phyloP scores from a whole-genome alignment of 2,888 invertebrate species.

The Brachyopa scutellaris region DNA sequence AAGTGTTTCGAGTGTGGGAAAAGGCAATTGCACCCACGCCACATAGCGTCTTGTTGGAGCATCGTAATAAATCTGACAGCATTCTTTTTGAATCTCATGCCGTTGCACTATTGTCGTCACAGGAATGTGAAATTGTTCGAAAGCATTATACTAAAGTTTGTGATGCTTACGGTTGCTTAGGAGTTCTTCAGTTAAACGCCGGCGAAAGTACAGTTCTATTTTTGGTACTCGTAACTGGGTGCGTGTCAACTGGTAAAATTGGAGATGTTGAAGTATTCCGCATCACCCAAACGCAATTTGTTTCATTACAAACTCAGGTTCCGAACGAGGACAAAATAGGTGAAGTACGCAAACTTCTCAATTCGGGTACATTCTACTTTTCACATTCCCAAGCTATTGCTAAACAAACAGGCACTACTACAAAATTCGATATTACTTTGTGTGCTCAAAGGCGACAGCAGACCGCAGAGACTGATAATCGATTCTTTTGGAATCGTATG shows the following conservation, averaged over 20 bases:
- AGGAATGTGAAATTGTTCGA: constrained; percentile 94
- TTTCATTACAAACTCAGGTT: constrained; percentile 90
- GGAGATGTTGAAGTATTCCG: constrained; percentile 97
- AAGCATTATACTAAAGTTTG: constrained; percentile 94
- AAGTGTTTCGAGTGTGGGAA: constrained; percentile 94
- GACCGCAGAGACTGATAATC: constrained; percentile 92
- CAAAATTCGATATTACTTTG: constrained; percentile 93
- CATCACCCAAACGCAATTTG: constrained; percentile 95
- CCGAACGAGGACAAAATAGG: constrained; percentile 85
- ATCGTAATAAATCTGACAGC: constrained; percentile 92
- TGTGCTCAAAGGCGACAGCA: constrained; percentile 95
- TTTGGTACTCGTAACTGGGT: constrained; percentile 96
- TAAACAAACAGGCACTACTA: constrained; percentile 77
- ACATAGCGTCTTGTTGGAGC: constrained; percentile 94
- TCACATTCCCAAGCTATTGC: constrained; percentile 82
- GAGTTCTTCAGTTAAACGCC: constrained; percentile 93
- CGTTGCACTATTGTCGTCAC: constrained; percentile 86
- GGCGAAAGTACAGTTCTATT: constrained; percentile 93
- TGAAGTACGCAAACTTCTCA: constrained; percentile 92
- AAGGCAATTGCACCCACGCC: constrained; percentile 93
- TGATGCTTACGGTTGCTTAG: constrained; percentile 98
- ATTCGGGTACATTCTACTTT: constrained; percentile 99
- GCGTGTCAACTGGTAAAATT: constrained; percentile 97
- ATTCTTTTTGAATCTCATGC: constrained; percentile 96
- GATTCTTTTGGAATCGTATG: constrained; percentile 99